Base-by-base conservation (phyloP, 2,797 vertebrate genomes). In the Sebastes kiyomatsui region DNA sequence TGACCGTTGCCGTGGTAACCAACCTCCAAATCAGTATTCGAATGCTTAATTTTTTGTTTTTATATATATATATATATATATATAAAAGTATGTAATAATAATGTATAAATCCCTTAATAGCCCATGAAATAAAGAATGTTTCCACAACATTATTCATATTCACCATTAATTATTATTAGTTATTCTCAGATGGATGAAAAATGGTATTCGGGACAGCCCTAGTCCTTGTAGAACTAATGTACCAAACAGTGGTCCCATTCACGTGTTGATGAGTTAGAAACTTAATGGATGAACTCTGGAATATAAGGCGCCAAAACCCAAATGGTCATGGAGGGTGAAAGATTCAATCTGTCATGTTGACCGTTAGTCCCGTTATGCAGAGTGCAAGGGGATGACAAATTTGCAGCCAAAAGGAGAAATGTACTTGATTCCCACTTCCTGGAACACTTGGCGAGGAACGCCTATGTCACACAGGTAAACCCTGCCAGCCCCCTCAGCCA, bases 361-460 rank as follows among this genome's bases (percentile, higher is more conserved):
- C 54, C 32, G 35, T 64, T 49, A 25, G 55, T 77, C 60, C 55
- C 65, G 75, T 93, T 97, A 99, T 30, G 96, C 96, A 18, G 97
- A 97, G 82, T 99, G 99, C 83, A 99, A 90, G 0, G 99, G 98
- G 85, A 99, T 99, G 91, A 99, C 98, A 1, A 99, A 99, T 88
- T 99, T 99, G 95, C 97, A 99, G 77, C 99, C 98, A 0, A 99
- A 99, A 9, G 98, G 99, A 0, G 98, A 99, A 93, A 97, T 97
- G 94, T 99, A 99, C 87, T 96, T 97, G 91, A 99, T 97, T 84
- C 98, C 98, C 88, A 98, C 97, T 88, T 99, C 99, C 82, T 98
- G 96, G 87, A 99, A 99, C 59, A 99, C 98, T 78, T 98, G 97
- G 77, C 96, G 96, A 42, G 98, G 99, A 67, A 99, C 93, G 85